Evolutionary conservation across 2,113 vertebrate genomes (phyloP), one percentile per base, ranked within the genome.

Genomic region (Rhipidura dahli): DNA sequence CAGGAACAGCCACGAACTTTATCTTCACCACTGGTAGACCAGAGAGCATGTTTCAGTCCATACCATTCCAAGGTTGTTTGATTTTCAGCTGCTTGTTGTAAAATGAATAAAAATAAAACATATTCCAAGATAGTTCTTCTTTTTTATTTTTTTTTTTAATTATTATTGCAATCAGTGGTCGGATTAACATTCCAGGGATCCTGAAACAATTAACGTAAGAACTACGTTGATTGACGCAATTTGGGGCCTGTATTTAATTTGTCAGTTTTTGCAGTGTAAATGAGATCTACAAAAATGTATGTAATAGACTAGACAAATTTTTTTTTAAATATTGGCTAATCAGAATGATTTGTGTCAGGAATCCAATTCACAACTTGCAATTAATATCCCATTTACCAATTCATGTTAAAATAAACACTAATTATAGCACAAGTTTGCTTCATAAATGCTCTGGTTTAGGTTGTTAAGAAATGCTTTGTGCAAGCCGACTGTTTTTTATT

Each of bases 371-470:
- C 61, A 91, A 90, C 44, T 89, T 93, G 92, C 83, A 97, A 96
- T 89, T 96, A 95, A 96, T 97, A 96, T 83, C 72, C 37, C 22
- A 27, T 96, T 96, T 93, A 94, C 57, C 77, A 89, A 96, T 96
- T 96, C 85, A 90, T 95, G 87, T 72, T 94, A 96, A 96, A 95
- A 97, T 92, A 94, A 86, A 92, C 76, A 95, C 94, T 96, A 87
- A 97, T 96, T 97, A 94, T 87, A 44, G 53, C 44, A 93, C 85
- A 90, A 91, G 56, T 87, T 95, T 94, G 91, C 80, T 94, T 95
- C 92, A 50, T 95, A 91, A 97, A 92, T 90, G 88, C 94, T 95
- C 93, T 91, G 72, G 78, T 94, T 96, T 94, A 92, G 89, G 73
- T 92, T 66, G 91, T 91, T 96, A 91, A 70, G 94, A 96, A 96